Percentiles rank a stretch among this genome's conserved stretches.
phyloP scores from a whole-genome alignment of 2,113 vertebrate species.

The Plecturocebus donacophilus region DNA sequence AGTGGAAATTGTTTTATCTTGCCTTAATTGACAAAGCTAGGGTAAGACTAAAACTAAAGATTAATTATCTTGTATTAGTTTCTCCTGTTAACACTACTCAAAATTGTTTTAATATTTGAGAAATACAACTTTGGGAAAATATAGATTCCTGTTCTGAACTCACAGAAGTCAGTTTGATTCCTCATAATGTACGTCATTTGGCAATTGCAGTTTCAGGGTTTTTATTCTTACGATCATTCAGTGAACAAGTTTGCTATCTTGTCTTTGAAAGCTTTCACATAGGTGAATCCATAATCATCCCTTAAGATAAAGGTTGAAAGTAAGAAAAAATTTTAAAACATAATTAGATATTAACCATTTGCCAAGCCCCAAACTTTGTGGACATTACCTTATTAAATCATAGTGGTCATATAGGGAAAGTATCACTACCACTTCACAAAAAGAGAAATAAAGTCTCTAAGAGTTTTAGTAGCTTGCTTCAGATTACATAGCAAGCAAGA shows the following conservation, averaged over 20 bases:
- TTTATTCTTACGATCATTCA: background rate
- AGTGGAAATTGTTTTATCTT: slow-evolving; percentile 26
- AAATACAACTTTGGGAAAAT: background rate
- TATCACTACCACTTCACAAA: background rate
- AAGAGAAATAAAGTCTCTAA: background rate
- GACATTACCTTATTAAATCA: background rate
- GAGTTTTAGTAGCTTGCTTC: background rate
- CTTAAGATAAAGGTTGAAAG: background rate
- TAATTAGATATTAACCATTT: background rate
- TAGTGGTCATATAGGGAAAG: background rate
- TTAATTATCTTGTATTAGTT: background rate
- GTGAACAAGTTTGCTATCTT: background rate
- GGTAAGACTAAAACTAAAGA: slow-evolving; percentile 21
- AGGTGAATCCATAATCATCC: background rate
- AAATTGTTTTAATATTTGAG: background rate
- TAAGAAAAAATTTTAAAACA: background rate
- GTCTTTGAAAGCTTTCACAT: background rate
- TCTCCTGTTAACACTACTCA: background rate
- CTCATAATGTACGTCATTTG: background rate
- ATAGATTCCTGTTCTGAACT: slow-evolving; percentile 11
- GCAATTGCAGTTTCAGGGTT: background rate
- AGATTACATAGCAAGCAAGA: background rate
- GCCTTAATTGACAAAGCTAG: background rate
- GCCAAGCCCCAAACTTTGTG: background rate
- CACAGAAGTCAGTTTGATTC: background rate